Evolutionary conservation across 2,113 vertebrate species (phyloP).

Genomic region (Hippocampus barbouri): DNA sequence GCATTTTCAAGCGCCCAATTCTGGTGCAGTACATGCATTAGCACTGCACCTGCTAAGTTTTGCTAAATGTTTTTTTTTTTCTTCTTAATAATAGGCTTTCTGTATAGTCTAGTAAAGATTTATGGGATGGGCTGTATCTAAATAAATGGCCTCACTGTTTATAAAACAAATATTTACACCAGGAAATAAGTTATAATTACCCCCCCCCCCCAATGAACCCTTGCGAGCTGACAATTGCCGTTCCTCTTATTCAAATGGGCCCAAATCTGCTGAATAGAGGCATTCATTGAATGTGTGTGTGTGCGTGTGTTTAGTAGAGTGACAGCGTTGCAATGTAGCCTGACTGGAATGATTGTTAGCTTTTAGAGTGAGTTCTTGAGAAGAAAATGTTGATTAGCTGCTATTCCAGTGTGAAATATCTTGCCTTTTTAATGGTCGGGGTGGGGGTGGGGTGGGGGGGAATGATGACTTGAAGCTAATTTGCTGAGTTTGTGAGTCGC

Average conservation of each 20-base stretch:
- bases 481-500: conserved; percentile 11
- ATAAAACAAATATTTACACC: not conserved
- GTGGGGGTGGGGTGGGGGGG: too few relatives aligned
- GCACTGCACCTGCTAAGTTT: not conserved
- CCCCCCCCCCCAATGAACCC: not conserved
- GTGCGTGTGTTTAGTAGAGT: not conserved
- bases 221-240: conserved; percentile 16
- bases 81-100: not conserved
- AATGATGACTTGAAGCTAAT: not conserved
- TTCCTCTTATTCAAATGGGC: conserved; percentile 37
- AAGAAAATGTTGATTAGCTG: not conserved
- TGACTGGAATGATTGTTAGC: not conserved
- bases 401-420: not conserved
- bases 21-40: not conserved
- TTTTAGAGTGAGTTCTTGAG: not conserved
- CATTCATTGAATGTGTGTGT: conserved; percentile 28
- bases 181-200: not conserved
- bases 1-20: too few relatives aligned
- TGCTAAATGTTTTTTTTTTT: not conserved
- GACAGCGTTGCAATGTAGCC: conserved; percentile 1
- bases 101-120: not conserved
- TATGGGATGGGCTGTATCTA: not conserved
- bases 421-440: not conserved
- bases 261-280: conserved; percentile 30
- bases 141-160: not conserved